Conservation (phyloP, 2,113 vertebrate genomes). For the Ammospiza nelsoni region DNA sequence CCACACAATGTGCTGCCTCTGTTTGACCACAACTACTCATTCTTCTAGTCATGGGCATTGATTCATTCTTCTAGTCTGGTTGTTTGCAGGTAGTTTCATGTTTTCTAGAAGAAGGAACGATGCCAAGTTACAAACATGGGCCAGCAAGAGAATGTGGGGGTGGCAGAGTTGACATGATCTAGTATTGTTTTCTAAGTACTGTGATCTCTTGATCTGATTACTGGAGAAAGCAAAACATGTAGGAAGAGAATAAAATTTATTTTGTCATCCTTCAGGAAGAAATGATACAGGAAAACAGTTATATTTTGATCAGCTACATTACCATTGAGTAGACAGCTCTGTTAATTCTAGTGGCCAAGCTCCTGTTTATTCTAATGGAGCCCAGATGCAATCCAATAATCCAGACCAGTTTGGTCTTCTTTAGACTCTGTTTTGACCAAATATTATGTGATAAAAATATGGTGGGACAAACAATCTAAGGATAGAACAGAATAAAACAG, state of each 20-base stretch:
- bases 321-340: not conserved
- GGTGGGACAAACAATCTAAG: not conserved
- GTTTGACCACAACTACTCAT: not conserved
- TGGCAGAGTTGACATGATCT: not conserved
- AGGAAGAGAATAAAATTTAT: not conserved
- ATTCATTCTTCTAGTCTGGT: not conserved
- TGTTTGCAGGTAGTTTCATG: not conserved
- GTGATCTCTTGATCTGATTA: not conserved
- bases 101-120: not conserved
- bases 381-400: not conserved
- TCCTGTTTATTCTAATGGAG: not conserved
- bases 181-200: not conserved
- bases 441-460: not conserved
- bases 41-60: not conserved
- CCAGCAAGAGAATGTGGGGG: not conserved
- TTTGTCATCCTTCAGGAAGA: not conserved
- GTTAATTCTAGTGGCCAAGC: not conserved
- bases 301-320: not conserved
- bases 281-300: not conserved
- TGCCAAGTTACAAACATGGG: not conserved
- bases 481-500: not conserved
- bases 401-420: not conserved
- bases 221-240: not conserved
- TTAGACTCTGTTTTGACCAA: not conserved
- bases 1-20: not conserved